Evolutionary conservation across 2,113 vertebrate species (phyloP), one percentile per base, ranked within the genome.

Genomic region (Coptodon bakossiorum): DNA sequence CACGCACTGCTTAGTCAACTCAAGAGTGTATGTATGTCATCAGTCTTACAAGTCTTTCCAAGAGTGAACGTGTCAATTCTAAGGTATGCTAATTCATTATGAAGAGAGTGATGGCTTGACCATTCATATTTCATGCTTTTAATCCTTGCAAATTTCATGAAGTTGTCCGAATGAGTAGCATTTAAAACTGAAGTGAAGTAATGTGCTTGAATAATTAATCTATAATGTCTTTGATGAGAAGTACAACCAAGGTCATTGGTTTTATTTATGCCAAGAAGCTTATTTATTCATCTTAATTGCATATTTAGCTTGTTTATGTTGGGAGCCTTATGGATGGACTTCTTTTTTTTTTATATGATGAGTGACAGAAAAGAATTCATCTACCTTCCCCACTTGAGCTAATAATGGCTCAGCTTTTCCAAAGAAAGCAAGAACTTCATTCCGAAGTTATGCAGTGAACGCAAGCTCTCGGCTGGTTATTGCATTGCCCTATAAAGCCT

Each of bases 121-220:
- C 83, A 92, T 97, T 84, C 90, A 96, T 96, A 91, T 95, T 96
- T 96, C 40, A 97, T 95, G 94, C 78, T 19, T 87, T 91, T 79
- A 90, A 92, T 95, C 87, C 93, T 54, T 96, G 94, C 94, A 96
- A 95, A 53, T 96, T 97, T 96, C 90, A 97, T 96, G 95, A 96
- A 95, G 95, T 96, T 96, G 96, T 97, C 96, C 45, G 79, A 96
- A 95, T 95, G 95, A 96, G 95, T 94, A 92, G 94, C 94, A 95
- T 96, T 96, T 96, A 92, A 94, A 95, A 90, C 85, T 76, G 82
- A 92, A 95, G 92, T 91, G 86, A 95, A 96, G 95, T 94, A 91
- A 95, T 96, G 95, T 80, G 83, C 87, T 92, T 96, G 85, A 96
- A 96, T 96, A 94, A 96, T 97, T 94, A 13, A 97, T 93, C 90